Conservation (phyloP, 2,888 invertebrate species). For the Lobophora halterata region DNA sequence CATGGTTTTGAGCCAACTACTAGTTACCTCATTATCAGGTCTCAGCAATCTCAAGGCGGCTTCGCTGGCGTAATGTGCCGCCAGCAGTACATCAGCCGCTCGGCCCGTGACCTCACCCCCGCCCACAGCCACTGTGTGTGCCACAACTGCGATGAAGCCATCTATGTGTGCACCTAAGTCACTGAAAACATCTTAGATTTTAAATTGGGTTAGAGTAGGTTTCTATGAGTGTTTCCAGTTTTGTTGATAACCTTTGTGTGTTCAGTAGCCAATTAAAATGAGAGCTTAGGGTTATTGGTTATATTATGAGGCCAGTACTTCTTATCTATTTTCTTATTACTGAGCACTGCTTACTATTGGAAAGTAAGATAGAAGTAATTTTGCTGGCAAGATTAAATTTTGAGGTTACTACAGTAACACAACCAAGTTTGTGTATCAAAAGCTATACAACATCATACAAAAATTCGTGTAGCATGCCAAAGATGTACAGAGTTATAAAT, state of each 20-base stretch:
- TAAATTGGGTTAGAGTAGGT: too few species aligned
- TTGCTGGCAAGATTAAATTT: slow-evolving; percentile 7
- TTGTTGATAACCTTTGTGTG: too few species aligned
- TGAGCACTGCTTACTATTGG: too few species aligned
- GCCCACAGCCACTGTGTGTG: slow-evolving; percentile 96
- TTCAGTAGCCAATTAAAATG: too few species aligned
- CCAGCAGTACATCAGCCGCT: slow-evolving; percentile 96
- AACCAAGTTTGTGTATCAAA: neutral
- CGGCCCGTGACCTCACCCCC: slow-evolving; percentile 89
- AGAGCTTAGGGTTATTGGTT: too few species aligned
- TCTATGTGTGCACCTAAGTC: slow-evolving; percentile 99
- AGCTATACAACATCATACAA: neutral
- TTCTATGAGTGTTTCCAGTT: too few species aligned
- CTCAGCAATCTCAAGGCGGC: slow-evolving; percentile 95
- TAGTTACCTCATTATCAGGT: slow-evolving; percentile 91
- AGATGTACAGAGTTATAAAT: neutral
- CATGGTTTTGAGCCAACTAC: too few species aligned
- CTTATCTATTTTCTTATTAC: too few species aligned
- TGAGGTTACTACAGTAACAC: slow-evolving; percentile 11
- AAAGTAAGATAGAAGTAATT: slow-evolving; percentile 4
- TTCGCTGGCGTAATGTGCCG: slow-evolving; percentile 97
- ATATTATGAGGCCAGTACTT: too few species aligned
- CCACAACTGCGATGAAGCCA: slow-evolving; percentile 98
- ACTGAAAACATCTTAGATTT: slow-evolving; percentile 79
- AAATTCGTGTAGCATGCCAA: too few species aligned